These are phyloP conservation scores for Melanitta fusca DNA, from an alignment of 2,797 vertebrate species.

Conservation along the genomic window DNA sequence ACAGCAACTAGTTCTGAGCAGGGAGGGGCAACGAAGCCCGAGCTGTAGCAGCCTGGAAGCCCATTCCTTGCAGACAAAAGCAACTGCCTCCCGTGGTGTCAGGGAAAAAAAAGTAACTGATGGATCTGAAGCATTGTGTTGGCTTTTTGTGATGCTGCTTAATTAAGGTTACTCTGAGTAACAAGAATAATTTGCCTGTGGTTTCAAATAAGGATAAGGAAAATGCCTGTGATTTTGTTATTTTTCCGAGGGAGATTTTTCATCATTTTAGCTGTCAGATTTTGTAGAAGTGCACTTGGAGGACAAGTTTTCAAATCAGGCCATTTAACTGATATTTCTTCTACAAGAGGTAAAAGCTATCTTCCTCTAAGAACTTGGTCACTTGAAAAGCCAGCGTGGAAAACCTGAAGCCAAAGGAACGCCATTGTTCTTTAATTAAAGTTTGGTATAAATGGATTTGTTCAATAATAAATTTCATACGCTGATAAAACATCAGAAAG, in stretches of 20 bases:
- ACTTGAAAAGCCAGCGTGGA: neutral
- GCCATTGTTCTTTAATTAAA: neutral
- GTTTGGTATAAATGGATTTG: too few species aligned
- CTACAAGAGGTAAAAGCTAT: rapidly evolving
- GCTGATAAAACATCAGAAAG: neutral
- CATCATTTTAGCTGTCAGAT: neutral
- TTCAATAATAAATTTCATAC: too few species aligned
- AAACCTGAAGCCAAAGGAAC: neutral
- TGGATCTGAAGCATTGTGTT: neutral
- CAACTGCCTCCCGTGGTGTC: neutral
- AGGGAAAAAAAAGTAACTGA: neutral
- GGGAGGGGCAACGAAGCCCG: neutral
- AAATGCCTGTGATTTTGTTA: neutral
- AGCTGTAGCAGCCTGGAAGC: neutral
- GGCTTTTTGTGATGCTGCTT: neutral
- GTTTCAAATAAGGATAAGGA: neutral
- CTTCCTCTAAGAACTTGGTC: neutral
- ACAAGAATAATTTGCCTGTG: neutral
- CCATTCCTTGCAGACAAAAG: conserved; percentile 2
- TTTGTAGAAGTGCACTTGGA: neutral
- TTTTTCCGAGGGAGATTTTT: too few species aligned
- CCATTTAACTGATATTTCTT: neutral
- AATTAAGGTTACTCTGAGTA: neutral
- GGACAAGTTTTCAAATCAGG: neutral
- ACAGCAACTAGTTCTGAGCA: neutral